Base-by-base conservation (phyloP, 2,888 invertebrate genomes). In the Apantesis nais region DNA sequence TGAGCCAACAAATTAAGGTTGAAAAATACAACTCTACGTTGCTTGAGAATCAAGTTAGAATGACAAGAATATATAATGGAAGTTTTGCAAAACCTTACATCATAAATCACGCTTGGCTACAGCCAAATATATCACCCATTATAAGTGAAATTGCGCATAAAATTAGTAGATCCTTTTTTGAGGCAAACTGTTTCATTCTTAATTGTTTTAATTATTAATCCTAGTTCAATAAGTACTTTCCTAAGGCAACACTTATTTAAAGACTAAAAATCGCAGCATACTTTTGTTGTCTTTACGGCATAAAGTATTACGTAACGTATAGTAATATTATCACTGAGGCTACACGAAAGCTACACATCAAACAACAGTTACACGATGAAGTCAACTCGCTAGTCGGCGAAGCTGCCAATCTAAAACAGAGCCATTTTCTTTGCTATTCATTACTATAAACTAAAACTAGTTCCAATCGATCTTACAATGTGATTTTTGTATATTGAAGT, bases 291-390 rank as follows among this genome's bases (percentile, higher is more conserved):
- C 58, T 29, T 58, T 58, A 58, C 14, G 44, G 29, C 19, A 44
- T 29, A 29, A 63, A 19, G 41, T 37, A 63, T 11, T 63, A 12
- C 12, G 22, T 62, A 62, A 62, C 37, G 31, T 31, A 19, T 25
- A 19, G 62, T 22, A 3, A 37, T 16, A 34, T n/a, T 39, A 62
- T 39, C 37, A 39, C 25, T 8, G 8, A 41, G 19, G 62, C 62
- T 63, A 63, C 62, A 63, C 22, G 4, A 29, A 63, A 63, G 44
- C 22, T 44, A 63, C 63, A 63, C 44, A 63, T 44, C 31, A 63
- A 31, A 31, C 63, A 63, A 63, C 62, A 63, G 25, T 63, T 12
- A 44, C 44, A 44, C 63, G 44, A 44, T 31, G 31, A 31, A 22
- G 41, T 44, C 22, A 44, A 41, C 11, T 63, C 29, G 63, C 29